A percentile compares a stretch with the other conserved stretches of the same genome.
Evolutionary conservation across 2,888 invertebrate species (phyloP).

Genomic region (Nysson spinosus): DNA sequence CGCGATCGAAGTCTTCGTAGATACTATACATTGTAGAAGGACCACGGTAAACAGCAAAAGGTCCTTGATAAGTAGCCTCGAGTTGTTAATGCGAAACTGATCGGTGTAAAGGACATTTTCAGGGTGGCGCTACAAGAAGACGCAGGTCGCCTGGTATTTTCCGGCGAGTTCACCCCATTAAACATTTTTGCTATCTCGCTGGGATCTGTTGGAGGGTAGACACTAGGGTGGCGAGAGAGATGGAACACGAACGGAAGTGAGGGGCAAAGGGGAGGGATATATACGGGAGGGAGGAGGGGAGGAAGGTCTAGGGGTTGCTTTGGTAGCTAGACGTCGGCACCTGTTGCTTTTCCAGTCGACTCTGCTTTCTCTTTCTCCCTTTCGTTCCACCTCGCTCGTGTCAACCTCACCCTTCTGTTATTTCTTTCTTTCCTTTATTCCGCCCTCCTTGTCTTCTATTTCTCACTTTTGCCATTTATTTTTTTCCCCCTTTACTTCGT

Average conservation of each 20-base stretch:
- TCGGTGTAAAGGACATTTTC: constrained; percentile 70
- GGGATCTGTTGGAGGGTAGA: constrained; percentile 66
- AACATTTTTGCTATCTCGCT: constrained; percentile 75
- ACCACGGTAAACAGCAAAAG: constrained; percentile 40
- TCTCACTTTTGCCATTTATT: not conserved
- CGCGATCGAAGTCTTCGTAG: constrained; percentile 21
- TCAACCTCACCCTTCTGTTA: not conserved
- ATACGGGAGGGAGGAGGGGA: constrained; percentile 41
- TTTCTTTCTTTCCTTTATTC: constrained; percentile 31
- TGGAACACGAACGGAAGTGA: constrained; percentile 41
- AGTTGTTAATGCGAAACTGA: constrained; percentile 71
- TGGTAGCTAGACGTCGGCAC: constrained; percentile 73
- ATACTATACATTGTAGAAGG: not conserved
- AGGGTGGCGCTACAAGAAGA: constrained; percentile 60
- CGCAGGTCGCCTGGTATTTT: constrained; percentile 71
- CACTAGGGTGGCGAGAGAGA: constrained; percentile 31
- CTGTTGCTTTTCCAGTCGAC: constrained; percentile 74
- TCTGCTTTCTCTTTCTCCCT: constrained; percentile 43
- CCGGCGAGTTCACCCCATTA: constrained; percentile 77
- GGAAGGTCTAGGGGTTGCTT: constrained; percentile 57
- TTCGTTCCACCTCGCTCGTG: not conserved
- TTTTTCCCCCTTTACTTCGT: constrained; percentile 1
- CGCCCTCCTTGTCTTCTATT: not conserved
- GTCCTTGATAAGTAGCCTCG: constrained; percentile 53
- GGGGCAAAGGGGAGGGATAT: constrained; percentile 25